A percentile compares a stretch with the other conserved stretches of the same genome.
These are phyloP conservation scores for Matsumurasca onukii DNA, from an alignment of 1,140 invertebrate genomes.

Conservation along the genomic window DNA sequence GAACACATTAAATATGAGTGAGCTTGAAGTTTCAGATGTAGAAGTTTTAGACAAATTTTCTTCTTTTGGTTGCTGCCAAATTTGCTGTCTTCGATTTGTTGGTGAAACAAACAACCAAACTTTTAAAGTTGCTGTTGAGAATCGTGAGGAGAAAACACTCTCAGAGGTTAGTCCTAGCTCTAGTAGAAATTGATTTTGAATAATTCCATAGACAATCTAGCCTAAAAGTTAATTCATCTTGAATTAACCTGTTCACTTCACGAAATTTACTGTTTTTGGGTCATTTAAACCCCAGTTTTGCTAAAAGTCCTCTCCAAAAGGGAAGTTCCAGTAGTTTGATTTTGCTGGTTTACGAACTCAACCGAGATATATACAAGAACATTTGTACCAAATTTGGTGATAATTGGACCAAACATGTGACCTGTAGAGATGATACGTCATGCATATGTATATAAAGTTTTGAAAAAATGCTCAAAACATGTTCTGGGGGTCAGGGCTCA, in stretches of 20 bases:
- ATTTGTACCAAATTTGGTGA: no score
- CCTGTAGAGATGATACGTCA: no score
- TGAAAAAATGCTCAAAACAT: no score
- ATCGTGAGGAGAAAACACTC: background rate
- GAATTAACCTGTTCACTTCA: background rate
- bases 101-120: conserved; percentile 43
- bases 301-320: background rate
- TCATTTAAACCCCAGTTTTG: background rate
- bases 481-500: no score
- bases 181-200: background rate
- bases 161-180: background rate
- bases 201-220: background rate
- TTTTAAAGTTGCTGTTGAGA: conserved; percentile 46
- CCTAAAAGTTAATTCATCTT: background rate
- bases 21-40: background rate
- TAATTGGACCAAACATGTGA: no score
- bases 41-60: background rate
- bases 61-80: conserved; percentile 46
- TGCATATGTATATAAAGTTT: no score
- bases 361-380: background rate
- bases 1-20: no score
- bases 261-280: no score
- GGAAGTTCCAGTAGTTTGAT: no score
- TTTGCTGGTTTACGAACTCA: no score
- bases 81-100: conserved; percentile 57